These are phyloP conservation scores for Pipra filicauda DNA, from an alignment of 2,113 vertebrate genomes.

Conservation along the genomic window DNA sequence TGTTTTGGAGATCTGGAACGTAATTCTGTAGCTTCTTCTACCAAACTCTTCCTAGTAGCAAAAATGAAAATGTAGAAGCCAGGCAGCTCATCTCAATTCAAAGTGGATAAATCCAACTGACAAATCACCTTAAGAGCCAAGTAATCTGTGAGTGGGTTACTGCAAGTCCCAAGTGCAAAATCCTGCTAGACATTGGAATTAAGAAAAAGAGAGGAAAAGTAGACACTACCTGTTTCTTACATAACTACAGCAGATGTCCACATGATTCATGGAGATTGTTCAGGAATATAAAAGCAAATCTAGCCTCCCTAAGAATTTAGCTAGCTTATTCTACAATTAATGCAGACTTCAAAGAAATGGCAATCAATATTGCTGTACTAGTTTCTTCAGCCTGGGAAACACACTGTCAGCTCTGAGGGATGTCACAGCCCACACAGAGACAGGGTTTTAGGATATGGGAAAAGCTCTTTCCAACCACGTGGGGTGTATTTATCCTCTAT, in stretches of 20 bases:
- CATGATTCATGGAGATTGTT: neutral
- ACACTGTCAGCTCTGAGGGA: neutral
- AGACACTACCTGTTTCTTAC: neutral
- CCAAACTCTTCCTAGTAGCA: neutral
- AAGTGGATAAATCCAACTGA: neutral
- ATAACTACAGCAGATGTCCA: neutral
- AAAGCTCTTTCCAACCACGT: neutral
- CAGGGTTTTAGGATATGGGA: neutral
- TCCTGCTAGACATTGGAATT: neutral
- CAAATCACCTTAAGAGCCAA: neutral
- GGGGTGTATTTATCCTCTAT: neutral
- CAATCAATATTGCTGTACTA: neutral
- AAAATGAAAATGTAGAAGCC: neutral
- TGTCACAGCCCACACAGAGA: neutral
- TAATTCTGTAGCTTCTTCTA: neutral
- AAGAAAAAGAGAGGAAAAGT: neutral
- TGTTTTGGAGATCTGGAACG: neutral
- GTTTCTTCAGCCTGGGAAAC: neutral
- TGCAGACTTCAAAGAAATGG: neutral
- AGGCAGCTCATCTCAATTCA: neutral
- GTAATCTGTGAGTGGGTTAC: constrained; percentile 1
- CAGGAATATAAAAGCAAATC: neutral
- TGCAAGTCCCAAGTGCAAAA: neutral
- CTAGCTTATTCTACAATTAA: neutral
- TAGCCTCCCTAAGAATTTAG: neutral